Conservation (phyloP, 2,888 invertebrate genomes). For the Ormyrus pomaceus region DNA sequence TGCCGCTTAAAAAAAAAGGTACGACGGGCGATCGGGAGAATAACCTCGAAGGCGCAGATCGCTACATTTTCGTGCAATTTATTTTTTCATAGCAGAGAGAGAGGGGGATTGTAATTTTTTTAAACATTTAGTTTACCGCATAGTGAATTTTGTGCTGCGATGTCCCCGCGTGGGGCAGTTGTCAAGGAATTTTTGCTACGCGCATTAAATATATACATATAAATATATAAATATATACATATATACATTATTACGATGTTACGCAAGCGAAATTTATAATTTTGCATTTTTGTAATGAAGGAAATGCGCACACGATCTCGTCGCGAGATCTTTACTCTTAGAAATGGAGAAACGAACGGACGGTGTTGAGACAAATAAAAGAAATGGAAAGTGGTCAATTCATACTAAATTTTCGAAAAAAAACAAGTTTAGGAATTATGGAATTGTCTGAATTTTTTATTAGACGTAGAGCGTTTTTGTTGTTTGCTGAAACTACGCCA, state of each 20-base stretch:
- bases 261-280: slow-evolving; percentile 33
- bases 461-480: not conserved
- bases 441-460: too few species aligned
- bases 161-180: too few species aligned
- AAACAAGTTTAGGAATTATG: not conserved
- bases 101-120: not conserved
- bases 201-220: too few species aligned
- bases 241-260: not conserved
- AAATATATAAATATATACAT: too few species aligned
- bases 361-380: not conserved
- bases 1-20: slow-evolving; percentile 6
- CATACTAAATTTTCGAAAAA: not conserved
- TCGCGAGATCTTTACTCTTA: slow-evolving; percentile 1
- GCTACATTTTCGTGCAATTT: not conserved
- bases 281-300: slow-evolving; percentile 44
- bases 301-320: slow-evolving; percentile 17
- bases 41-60: slow-evolving; percentile 45
- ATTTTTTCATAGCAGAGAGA: slow-evolving; percentile 8
- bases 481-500: not conserved
- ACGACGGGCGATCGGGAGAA: slow-evolving; percentile 24
- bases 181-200: slow-evolving; percentile 5
- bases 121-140: not conserved
- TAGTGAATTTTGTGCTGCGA: slow-evolving; percentile 3
- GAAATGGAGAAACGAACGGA: not conserved
- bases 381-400: not conserved